Evolutionary conservation across 1,140 invertebrate genomes (phyloP).

Genomic region (Notospermus geniculatus): DNA sequence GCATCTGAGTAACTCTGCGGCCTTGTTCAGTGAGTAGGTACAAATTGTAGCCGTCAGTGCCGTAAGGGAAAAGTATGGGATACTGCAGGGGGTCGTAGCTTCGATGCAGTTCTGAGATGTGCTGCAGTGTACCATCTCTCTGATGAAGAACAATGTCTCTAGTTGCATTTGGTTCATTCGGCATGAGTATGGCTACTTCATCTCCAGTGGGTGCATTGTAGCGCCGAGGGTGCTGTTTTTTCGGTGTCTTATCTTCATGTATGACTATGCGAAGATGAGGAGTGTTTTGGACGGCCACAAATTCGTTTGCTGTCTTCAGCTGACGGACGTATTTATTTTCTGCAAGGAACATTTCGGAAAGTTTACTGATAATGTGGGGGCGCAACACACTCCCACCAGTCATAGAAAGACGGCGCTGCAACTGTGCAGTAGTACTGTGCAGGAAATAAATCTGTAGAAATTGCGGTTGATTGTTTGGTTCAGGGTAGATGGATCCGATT

Average conservation of each 20-base stretch:
- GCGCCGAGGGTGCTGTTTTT: neutral
- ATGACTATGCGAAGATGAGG: neutral
- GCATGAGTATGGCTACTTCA: neutral
- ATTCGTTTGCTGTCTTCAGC: neutral
- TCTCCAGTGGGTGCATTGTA: neutral
- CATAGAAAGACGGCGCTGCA: constrained; percentile 34
- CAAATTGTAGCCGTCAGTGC: neutral
- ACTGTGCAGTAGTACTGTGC: too few relatives aligned
- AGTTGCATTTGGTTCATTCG: constrained; percentile 1
- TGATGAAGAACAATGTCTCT: neutral
- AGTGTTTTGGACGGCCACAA: neutral
- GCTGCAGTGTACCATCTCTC: neutral
- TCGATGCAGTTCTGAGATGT: constrained; percentile 6
- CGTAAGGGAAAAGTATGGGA: neutral
- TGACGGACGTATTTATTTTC: neutral
- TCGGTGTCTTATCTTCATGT: neutral
- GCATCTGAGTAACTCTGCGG: constrained; percentile 12
- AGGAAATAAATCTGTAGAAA: too few relatives aligned
- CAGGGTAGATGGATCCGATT: too few relatives aligned
- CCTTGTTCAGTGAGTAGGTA: neutral
- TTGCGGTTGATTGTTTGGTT: too few relatives aligned
- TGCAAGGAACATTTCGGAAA: neutral
- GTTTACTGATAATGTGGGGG: neutral
- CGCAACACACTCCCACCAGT: constrained; percentile 14
- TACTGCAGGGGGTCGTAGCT: constrained; percentile 2